These are phyloP conservation scores for Tenthredo notha DNA, from an alignment of 2,888 invertebrate species.

Conservation along the genomic window DNA sequence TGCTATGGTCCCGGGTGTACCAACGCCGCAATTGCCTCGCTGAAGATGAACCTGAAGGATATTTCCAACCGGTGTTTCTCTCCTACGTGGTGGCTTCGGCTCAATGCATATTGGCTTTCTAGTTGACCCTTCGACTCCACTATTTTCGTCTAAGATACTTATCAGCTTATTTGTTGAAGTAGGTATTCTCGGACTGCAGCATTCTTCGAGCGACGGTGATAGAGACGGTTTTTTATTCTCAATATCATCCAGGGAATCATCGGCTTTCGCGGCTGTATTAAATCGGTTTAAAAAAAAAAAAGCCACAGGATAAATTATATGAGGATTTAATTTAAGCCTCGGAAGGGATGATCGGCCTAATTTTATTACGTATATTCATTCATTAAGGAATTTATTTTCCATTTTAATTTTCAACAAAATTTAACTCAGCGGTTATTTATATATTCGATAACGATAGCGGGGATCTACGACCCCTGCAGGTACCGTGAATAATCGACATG, in stretches of 20 bases:
- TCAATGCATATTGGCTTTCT: slow-evolving; percentile 66
- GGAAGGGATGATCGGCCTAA: neutral
- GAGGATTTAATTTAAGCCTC: slow-evolving; percentile 4
- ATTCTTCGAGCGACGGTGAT: slow-evolving; percentile 9
- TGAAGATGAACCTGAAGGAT: slow-evolving; percentile 63
- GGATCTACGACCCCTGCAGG: neutral
- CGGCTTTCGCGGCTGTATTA: neutral
- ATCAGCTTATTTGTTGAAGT: slow-evolving; percentile 63
- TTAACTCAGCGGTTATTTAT: neutral
- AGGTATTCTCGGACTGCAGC: slow-evolving; percentile 15
- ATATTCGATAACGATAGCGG: neutral
- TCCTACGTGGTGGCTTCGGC: slow-evolving; percentile 57
- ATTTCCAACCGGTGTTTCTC: slow-evolving; percentile 57
- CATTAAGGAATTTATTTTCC: neutral
- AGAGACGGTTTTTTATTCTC: neutral
- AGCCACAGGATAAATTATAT: neutral
- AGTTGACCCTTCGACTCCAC: slow-evolving; percentile 54
- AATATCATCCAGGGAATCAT: neutral
- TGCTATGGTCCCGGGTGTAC: neutral
- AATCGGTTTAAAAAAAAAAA: neutral
- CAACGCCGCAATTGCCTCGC: slow-evolving; percentile 53
- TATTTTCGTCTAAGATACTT: slow-evolving; percentile 67
- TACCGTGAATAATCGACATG: neutral
- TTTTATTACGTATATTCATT: neutral
- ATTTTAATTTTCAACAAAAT: neutral